Evolutionary conservation across 64 coral and sea anemone species (phyloP).

Genomic region (Astreopora myriophthalma): DNA sequence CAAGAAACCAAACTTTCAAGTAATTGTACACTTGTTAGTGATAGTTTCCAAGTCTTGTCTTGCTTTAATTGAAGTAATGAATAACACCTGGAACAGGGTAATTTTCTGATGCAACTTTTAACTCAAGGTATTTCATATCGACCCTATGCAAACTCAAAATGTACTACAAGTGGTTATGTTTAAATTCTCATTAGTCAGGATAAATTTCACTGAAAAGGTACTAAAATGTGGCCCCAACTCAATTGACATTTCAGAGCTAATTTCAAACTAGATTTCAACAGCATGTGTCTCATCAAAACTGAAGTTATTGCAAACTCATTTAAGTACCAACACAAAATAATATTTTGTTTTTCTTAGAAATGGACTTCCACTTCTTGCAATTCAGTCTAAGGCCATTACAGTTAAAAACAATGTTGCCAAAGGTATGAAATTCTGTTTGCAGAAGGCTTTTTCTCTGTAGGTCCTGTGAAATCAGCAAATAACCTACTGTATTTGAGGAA

Average conservation of each 20-base stretch:
- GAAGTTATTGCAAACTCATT: background rate
- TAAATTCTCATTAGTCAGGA: background rate
- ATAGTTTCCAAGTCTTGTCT: background rate
- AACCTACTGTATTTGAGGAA: background rate
- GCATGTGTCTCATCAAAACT: too few relatives aligned
- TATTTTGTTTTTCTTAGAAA: background rate
- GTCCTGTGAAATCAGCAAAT: background rate
- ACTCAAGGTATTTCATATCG: background rate
- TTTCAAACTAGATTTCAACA: background rate
- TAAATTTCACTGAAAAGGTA: background rate
- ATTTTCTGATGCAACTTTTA: background rate
- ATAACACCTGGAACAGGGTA: background rate
- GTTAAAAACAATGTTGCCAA: slow-evolving; percentile 26
- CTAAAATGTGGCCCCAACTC: background rate
- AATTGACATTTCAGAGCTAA: background rate
- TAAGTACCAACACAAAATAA: too few relatives aligned
- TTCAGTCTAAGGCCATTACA: background rate
- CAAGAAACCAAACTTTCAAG: background rate
- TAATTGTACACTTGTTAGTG: too few relatives aligned
- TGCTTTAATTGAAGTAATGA: too few relatives aligned
- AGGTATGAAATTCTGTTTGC: background rate
- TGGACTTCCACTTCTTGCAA: background rate
- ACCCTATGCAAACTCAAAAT: background rate
- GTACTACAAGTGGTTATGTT: background rate
- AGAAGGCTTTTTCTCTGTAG: background rate